Conservation (phyloP, 1,140 invertebrate genomes). For the Drosophila rufa region DNA sequence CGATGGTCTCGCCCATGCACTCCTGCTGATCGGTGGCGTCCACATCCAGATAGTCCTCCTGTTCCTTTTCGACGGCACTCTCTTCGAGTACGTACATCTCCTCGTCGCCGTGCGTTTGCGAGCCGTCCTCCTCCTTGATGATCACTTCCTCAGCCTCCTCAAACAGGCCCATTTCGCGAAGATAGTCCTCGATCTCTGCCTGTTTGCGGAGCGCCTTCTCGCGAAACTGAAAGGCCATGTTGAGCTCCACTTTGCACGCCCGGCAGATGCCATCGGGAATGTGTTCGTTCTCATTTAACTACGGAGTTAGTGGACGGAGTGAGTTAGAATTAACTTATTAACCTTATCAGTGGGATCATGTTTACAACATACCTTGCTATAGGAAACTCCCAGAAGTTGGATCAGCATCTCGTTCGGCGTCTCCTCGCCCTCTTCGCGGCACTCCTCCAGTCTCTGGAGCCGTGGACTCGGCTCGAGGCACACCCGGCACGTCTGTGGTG, state of each 20-base stretch:
- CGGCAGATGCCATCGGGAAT: slow-evolving; percentile 77
- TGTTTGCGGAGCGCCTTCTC: slow-evolving; percentile 71
- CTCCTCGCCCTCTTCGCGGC: slow-evolving; percentile 77
- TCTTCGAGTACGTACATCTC: slow-evolving; percentile 63
- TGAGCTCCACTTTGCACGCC: slow-evolving; percentile 73
- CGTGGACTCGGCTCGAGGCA: slow-evolving; percentile 64
- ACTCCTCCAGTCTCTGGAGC: slow-evolving; percentile 66
- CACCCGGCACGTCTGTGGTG: slow-evolving; percentile 71
- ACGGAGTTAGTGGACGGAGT: neutral
- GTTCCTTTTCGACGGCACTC: slow-evolving; percentile 1
- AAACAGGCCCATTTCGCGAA: slow-evolving; percentile 55
- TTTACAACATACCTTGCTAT: slow-evolving; percentile 58
- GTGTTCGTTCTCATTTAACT: slow-evolving; percentile 65
- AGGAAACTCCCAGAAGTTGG: slow-evolving; percentile 64
- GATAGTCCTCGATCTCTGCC: slow-evolving; percentile 59
- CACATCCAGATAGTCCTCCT: slow-evolving; percentile 48
- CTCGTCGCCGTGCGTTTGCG: slow-evolving; percentile 49
- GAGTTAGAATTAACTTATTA: neutral
- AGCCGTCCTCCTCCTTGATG: slow-evolving; percentile 61
- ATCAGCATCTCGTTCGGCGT: slow-evolving; percentile 78
- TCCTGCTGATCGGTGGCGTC: slow-evolving; percentile 56
- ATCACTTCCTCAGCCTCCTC: slow-evolving; percentile 56
- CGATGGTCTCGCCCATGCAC: slow-evolving; percentile 63
- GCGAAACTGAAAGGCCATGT: slow-evolving; percentile 80
- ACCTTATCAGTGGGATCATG: neutral